Conservation (phyloP, 2,113 vertebrate species). For the Glaucomys volans region DNA sequence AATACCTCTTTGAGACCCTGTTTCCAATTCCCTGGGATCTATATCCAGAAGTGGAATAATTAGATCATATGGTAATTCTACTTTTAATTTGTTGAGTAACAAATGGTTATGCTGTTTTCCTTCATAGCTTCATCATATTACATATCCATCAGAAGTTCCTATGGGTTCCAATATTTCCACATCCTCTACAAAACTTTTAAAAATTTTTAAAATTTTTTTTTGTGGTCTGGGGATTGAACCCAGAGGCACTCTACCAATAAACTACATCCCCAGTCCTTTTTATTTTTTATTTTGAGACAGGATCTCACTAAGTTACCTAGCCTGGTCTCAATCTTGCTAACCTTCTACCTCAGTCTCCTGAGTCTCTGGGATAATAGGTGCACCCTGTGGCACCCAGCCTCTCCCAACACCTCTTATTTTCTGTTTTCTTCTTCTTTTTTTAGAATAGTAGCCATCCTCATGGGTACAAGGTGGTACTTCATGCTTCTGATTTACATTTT, state of each 20-base stretch:
- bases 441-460: background rate
- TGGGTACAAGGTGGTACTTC: background rate
- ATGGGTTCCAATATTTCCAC: background rate
- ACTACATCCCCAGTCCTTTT: too few relatives aligned
- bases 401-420: background rate
- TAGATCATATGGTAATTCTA: background rate
- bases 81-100: background rate
- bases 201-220: too few relatives aligned
- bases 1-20: background rate
- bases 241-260: too few relatives aligned
- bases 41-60: background rate
- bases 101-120: background rate
- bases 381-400: too few relatives aligned
- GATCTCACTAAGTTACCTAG: background rate
- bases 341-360: background rate
- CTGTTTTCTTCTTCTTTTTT: background rate
- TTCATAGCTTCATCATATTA: too few relatives aligned
- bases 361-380: background rate
- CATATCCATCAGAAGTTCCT: accelerated
- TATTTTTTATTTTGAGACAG: background rate
- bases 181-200: background rate
- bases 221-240: too few relatives aligned
- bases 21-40: background rate
- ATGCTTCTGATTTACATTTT: background rate
- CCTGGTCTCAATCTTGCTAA: background rate